Base-by-base conservation (phyloP, 2,888 invertebrate species). In the Lymantria dispar region DNA sequence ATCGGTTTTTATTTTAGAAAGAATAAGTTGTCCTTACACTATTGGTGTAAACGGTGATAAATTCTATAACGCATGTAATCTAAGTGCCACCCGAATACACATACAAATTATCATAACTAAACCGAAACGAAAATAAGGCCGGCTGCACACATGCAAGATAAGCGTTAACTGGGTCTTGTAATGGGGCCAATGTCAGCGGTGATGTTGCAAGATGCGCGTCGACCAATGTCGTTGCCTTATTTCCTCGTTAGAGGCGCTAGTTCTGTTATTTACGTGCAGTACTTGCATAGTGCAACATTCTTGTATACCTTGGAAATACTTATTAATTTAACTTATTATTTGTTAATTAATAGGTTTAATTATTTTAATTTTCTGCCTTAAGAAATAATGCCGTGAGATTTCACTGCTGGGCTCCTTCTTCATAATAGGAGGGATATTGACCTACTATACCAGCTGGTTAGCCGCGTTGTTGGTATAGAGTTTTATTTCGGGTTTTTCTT, bases 131-230 rank as follows among this genome's bases (percentile, higher is more conserved):
- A 52, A 58, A 54, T 44, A 50, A 52, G 50, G 50, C 62, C 54
- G 57, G 65, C 64, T 70, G 66, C 70, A 71, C 72, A 74, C 72
- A 74, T 68, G 64, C 70, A 76, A 76, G 86, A 87, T 86, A 88
- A 83, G 77, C 79, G 80, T 85, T 85, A 84, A 53, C 83, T 89
- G 80, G 88, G 88, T 79, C 87, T 78, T 67, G 56, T 43, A 89
- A 83, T 77, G 80, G 63, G 88, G 90, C 85, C 88, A 89, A 87
- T 88, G 90, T 86, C 87, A 82, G 61, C 37, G 48, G 67, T 43
- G 50, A 68, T 87, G 88, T 87, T 87, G 88, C 86, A 89, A 87
- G 77, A 75, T 74, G 74, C 64, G 76, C 22, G 56, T 37, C 52
- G 45, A 56, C 83, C 86, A 81, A 86, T 86, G 84, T 78, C 81